A percentile compares a stretch with the other conserved stretches of the same genome.
Conservation (phyloP, 2,113 vertebrate genomes). For the Brienomyrus brachyistius region DNA sequence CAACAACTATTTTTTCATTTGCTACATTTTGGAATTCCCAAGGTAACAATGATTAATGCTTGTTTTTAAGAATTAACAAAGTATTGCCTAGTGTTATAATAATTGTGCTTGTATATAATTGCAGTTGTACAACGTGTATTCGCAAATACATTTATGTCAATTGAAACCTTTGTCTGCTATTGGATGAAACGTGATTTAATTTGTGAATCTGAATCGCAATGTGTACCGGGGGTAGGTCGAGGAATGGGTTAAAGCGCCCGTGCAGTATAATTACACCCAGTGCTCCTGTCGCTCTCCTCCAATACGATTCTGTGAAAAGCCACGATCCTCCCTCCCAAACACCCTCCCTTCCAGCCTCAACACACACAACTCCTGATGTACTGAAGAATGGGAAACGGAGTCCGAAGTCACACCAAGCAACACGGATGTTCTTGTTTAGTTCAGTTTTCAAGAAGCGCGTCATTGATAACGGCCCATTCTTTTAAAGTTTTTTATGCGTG, state of each 20-base stretch:
- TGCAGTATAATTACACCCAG: slow-evolving; percentile 59
- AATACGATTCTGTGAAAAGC: slow-evolving; percentile 58
- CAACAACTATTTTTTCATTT: not conserved
- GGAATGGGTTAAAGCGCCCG: slow-evolving; percentile 66
- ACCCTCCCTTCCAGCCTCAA: slow-evolving; percentile 27
- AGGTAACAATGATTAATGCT: not conserved
- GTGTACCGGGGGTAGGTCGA: slow-evolving; percentile 20
- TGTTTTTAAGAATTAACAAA: not conserved
- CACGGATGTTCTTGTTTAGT: slow-evolving; percentile 28
- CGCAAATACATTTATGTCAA: not conserved
- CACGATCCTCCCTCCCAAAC: slow-evolving; percentile 36
- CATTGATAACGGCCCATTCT: not conserved
- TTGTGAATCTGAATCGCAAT: not conserved
- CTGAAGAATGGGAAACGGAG: slow-evolving; percentile 62
- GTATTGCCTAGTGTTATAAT: not conserved
- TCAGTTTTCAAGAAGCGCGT: not conserved
- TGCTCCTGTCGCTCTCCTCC: slow-evolving; percentile 53
- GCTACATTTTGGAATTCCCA: not conserved
- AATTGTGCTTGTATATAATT: not conserved
- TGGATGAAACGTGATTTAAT: not conserved
- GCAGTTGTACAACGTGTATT: not conserved
- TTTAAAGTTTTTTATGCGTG: not conserved
- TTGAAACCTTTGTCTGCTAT: not conserved
- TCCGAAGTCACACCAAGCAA: slow-evolving; percentile 47
- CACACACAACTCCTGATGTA: slow-evolving; percentile 57